phyloP scores from a whole-genome alignment of 1,140 invertebrate species.

The Leptonema lineaticorne region DNA sequence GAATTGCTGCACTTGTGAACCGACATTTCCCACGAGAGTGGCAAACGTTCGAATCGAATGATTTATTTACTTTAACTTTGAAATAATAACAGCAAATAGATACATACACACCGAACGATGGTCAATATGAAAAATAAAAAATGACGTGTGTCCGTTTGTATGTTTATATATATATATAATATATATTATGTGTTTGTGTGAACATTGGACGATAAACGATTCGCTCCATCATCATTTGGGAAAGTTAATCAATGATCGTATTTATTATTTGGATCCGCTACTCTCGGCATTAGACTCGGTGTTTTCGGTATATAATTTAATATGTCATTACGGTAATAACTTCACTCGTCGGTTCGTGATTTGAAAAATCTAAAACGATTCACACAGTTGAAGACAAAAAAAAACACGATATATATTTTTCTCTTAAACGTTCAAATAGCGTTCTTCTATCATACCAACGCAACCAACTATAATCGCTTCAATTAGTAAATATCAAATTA shows the following conservation, averaged over 20 bases:
- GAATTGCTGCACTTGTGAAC: no score
- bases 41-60: background rate
- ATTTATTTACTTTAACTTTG: slow-evolving; percentile 18
- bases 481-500: no score
- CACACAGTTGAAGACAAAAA: no score
- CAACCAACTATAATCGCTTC: no score
- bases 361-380: slow-evolving; percentile 10
- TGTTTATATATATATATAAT: no score
- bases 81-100: slow-evolving; percentile 11
- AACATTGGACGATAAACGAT: slow-evolving; percentile 20
- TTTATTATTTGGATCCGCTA: slow-evolving; percentile 27
- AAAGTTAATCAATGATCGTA: slow-evolving; percentile 30
- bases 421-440: no score
- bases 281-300: slow-evolving; percentile 14
- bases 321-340: slow-evolving; percentile 29
- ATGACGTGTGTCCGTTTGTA: no score
- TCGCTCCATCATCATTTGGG: slow-evolving; percentile 26
- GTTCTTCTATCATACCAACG: no score
- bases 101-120: background rate
- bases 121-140: background rate
- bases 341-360: slow-evolving; percentile 10
- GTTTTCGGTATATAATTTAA: slow-evolving; percentile 25
- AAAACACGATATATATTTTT: background rate
- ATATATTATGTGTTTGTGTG: background rate
- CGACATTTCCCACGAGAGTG: slow-evolving; percentile 12